Evolutionary conservation across 2,797 vertebrate species (phyloP), one percentile per base, ranked within the genome.

Genomic region (Pantherophis vulpinus): DNA sequence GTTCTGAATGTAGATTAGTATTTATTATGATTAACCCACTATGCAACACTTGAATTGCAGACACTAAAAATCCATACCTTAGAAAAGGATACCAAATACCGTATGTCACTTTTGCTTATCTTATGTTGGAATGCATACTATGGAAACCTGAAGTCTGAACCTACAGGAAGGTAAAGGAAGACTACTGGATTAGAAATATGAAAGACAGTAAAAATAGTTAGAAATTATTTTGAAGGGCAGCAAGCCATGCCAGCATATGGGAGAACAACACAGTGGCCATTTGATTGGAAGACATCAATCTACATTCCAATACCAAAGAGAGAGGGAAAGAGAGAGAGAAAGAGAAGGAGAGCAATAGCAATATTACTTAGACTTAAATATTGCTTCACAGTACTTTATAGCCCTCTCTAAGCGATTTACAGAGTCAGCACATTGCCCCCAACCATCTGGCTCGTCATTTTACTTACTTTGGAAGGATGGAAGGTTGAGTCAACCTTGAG

Each of bases 11-110:
- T 63, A 1, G 3, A 25, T 87, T 59, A 1, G 2, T 86, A 86
- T 94, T 94, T 1, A 13, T 8, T 11, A 12, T 66, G 1, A 79
- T 92, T 93, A 91, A 59, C 47, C 58, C 54, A 54, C 12, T 25
- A 0, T 2, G 20, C 32, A 8, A 12, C 10, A 20, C 42, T 47
- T 90, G n/a, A 1, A 18, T 60, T 89, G 1, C 0, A 79, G 0
- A 51, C 7, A n/a, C n/a, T 91, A 4, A 13, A 83, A 29, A 29
- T 27, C 20, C 55, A 20, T 86, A 79, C n/a, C 42, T 74, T 37
- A 29, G 60, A 1, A 92, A 60, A 89, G 42, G 42, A 29, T 86
- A 1, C 6, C 54, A 16, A 55, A 54, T 29, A 29, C 37, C 6
- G 0, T 92, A 27, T 58, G n/a, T 60, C n/a, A 29, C 47, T 90